A percentile compares a stretch with the other conserved stretches of the same genome.
Conservation (phyloP, 2,797 vertebrate species). For the Spea hammondii region DNA sequence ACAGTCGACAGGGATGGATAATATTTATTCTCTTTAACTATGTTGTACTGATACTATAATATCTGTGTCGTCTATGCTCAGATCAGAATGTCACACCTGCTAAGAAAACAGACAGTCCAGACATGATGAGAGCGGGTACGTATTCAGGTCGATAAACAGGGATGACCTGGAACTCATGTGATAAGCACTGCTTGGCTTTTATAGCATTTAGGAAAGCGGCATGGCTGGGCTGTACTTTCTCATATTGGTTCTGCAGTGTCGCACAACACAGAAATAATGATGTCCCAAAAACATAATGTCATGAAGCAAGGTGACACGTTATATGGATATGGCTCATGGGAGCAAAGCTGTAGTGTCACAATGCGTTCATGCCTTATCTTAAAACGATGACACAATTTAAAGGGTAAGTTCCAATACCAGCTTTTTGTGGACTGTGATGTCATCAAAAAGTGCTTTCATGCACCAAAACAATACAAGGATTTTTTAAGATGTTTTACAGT, state of each 20-base stretch:
- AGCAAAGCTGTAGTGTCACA: too few species aligned
- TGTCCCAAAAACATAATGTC: too few species aligned
- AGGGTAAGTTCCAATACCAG: too few species aligned
- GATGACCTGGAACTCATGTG: not conserved
- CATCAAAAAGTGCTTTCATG: too few species aligned
- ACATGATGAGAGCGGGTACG: conserved; percentile 74
- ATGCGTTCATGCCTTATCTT: too few species aligned
- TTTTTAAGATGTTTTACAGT: too few species aligned
- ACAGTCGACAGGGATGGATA: not conserved
- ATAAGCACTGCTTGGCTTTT: conserved; percentile 15
- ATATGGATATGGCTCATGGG: too few species aligned
- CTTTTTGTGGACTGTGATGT: too few species aligned
- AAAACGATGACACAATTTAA: too few species aligned
- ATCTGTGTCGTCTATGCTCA: not conserved
- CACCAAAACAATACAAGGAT: too few species aligned
- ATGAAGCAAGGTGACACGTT: too few species aligned
- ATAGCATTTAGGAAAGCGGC: not conserved
- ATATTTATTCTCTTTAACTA: not conserved
- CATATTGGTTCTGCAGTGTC: not conserved
- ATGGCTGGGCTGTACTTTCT: conserved; percentile 25
- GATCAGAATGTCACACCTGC: conserved; percentile 58
- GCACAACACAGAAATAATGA: not conserved
- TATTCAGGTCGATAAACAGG: conserved; percentile 8
- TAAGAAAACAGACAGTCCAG: conserved; percentile 61
- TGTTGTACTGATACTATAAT: not conserved